Percentiles rank a stretch among this genome's conserved stretches.
Conservation (phyloP, 2,113 vertebrate species). For the Benitochromis conjunctus region DNA sequence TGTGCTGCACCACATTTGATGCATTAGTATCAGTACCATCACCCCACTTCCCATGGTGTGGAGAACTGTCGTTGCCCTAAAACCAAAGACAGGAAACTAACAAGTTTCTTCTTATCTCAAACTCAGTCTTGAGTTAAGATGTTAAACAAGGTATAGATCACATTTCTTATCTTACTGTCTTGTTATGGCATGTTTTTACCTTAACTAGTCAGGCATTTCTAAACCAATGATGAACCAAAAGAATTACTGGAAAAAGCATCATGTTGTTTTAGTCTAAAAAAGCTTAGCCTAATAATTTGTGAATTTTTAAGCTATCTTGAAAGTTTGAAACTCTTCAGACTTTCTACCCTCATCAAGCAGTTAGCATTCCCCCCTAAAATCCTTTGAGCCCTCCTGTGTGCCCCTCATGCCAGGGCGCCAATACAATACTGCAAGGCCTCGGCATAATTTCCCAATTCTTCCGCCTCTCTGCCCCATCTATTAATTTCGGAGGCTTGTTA, state of each 20-base stretch:
- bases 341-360: not conserved
- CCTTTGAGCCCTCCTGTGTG: not conserved
- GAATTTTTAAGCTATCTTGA: not conserved
- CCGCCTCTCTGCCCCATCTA: constrained; percentile 26
- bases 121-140: not conserved
- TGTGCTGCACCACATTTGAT: not conserved
- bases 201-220: not conserved
- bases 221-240: not conserved
- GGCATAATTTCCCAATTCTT: constrained; percentile 58
- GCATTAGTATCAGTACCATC: not conserved
- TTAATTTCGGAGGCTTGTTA: constrained; percentile 53
- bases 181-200: not conserved
- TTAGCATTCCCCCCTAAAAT: not conserved
- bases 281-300: not conserved
- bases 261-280: not conserved
- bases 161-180: not conserved
- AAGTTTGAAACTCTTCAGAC: not conserved
- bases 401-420: constrained; percentile 6
- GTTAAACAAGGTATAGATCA: not conserved
- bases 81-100: not conserved
- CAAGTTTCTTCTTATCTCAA: not conserved
- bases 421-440: constrained; percentile 47
- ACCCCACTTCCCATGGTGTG: not conserved
- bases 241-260: not conserved
- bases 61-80: not conserved